A percentile compares a stretch with the other conserved stretches of the same genome.
Conservation (phyloP, 2,113 vertebrate genomes). For the Neotoma lepida region DNA sequence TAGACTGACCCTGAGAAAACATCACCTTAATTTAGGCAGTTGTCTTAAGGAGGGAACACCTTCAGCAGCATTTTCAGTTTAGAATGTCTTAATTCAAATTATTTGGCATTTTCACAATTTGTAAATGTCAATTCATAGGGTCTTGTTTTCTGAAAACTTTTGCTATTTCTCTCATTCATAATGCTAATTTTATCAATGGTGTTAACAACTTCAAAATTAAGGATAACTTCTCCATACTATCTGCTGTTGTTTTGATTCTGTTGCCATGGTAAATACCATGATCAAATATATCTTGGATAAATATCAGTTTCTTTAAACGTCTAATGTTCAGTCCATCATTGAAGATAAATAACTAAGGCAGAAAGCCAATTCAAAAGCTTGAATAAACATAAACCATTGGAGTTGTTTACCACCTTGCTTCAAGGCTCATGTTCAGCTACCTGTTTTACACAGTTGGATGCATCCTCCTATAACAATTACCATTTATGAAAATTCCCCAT, state of each 20-base stretch:
- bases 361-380: neutral
- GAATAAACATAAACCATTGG: neutral
- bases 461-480: neutral
- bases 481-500: neutral
- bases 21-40: neutral
- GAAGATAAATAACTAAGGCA: neutral
- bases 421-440: neutral
- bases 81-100: neutral
- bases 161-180: neutral
- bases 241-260: neutral
- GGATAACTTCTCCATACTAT: too few relatives aligned
- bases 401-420: neutral
- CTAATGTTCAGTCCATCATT: neutral
- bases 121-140: neutral
- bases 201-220: neutral
- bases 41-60: rapidly evolving
- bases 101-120: neutral
- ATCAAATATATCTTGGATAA: neutral
- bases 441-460: neutral
- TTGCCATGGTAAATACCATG: neutral
- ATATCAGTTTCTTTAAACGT: neutral
- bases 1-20: neutral
- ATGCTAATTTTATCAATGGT: too few relatives aligned
- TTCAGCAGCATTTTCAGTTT: neutral
- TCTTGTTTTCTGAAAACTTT: neutral